Evolutionary conservation across 2,797 vertebrate genomes (phyloP).

Genomic region (Lerista edwardsae): DNA sequence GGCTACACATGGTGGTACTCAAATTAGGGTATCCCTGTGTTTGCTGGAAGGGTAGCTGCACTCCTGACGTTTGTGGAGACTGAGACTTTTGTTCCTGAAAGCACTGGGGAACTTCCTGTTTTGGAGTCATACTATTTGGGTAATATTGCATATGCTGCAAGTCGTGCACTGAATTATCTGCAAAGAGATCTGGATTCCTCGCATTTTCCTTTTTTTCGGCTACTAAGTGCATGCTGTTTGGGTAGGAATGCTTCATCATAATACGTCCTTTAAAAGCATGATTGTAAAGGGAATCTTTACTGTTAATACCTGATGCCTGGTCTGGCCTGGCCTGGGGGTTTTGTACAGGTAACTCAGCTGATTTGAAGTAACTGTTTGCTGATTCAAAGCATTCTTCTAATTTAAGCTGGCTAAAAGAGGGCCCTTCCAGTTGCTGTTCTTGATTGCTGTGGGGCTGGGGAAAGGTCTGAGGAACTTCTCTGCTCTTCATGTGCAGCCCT

Average conservation of each 20-base stretch:
- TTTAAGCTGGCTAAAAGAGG: conserved; percentile 63
- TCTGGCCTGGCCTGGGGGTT: conserved; percentile 79
- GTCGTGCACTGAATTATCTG: conserved; percentile 68
- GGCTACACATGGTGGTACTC: conserved; percentile 74
- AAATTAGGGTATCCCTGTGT: conserved; percentile 76
- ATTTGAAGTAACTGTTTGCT: conserved; percentile 67
- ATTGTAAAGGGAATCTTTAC: conserved; percentile 67
- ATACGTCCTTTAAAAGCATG: conserved; percentile 68
- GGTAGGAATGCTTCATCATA: conserved; percentile 72
- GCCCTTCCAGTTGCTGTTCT: conserved; percentile 59
- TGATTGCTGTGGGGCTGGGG: conserved; percentile 52
- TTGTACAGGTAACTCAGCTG: conserved; percentile 68
- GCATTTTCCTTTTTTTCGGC: conserved; percentile 71
- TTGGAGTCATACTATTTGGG: conserved; percentile 78
- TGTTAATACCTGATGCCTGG: conserved; percentile 74
- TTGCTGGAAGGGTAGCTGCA: conserved; percentile 75
- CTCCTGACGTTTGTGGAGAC: conserved; percentile 69
- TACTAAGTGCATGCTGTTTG: conserved; percentile 70
- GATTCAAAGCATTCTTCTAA: conserved; percentile 66
- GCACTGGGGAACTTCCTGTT: conserved; percentile 80
- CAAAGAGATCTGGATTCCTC: conserved; percentile 44
- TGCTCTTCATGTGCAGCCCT: conserved; percentile 62
- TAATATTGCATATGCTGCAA: conserved; percentile 79
- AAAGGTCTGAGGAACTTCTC: conserved; percentile 63
- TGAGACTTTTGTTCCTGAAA: conserved; percentile 75